Percentiles rank a stretch among this genome's conserved stretches.
phyloP scores from a whole-genome alignment of 2,113 vertebrate species.

The Heloderma charlesbogerti region DNA sequence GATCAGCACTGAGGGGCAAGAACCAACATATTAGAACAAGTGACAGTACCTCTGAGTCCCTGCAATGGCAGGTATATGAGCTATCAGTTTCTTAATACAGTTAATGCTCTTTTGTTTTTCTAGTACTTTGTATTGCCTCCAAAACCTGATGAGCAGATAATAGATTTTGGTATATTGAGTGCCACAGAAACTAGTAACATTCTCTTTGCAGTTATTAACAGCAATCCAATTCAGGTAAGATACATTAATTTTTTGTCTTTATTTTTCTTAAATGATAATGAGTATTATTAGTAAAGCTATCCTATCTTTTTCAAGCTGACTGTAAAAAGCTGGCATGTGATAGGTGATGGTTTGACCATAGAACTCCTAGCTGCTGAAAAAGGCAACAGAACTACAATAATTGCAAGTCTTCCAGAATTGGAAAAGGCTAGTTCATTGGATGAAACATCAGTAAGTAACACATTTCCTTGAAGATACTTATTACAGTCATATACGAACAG shows the following conservation, averaged over 20 bases:
- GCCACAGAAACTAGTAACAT: slow-evolving; percentile 92
- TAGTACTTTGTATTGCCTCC: slow-evolving; percentile 92
- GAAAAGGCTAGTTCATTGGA: slow-evolving; percentile 84
- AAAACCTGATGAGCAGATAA: slow-evolving; percentile 87
- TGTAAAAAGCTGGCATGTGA: slow-evolving; percentile 95
- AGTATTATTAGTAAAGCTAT: slow-evolving; percentile 46
- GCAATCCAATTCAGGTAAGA: slow-evolving; percentile 96
- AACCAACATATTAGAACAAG: not conserved
- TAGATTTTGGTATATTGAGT: slow-evolving; percentile 96
- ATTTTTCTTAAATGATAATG: slow-evolving; percentile 41
- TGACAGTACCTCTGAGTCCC: not conserved
- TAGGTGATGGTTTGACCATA: slow-evolving; percentile 93
- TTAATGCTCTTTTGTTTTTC: slow-evolving; percentile 57
- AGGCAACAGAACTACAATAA: slow-evolving; percentile 88
- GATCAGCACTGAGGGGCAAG: too few species aligned
- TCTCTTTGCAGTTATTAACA: slow-evolving; percentile 93
- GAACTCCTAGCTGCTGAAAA: slow-evolving; percentile 91
- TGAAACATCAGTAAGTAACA: slow-evolving; percentile 88
- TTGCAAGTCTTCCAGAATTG: slow-evolving; percentile 83
- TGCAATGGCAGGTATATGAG: not conserved
- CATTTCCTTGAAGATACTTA: slow-evolving; percentile 12
- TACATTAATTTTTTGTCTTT: not conserved
- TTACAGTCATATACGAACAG: not conserved
- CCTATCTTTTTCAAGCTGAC: slow-evolving; percentile 84
- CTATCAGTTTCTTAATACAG: not conserved